Evolutionary conservation across 1,140 invertebrate genomes (phyloP), one percentile per base, ranked within the genome.

Genomic region (Tetragonula clypearis): DNA sequence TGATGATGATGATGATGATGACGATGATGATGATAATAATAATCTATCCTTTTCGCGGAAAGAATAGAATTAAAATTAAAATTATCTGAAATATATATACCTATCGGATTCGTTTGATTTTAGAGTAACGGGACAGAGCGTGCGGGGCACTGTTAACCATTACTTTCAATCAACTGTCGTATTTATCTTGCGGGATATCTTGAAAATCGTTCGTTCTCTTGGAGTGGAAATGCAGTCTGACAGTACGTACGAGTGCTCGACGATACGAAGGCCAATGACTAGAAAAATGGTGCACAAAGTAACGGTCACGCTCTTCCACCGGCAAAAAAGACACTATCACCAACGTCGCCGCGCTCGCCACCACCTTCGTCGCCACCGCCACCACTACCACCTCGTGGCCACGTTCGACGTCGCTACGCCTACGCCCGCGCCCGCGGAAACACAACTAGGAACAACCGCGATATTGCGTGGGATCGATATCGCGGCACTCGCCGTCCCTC

Each of bases 381-480:
- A 49, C 5, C 23, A 56, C 72, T 11, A 26, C 86, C 14, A 65
- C 62, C n/a, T n/a, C n/a, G 74, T 86, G 77, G 30, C 12, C 26
- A 87, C 79, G 78, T 79, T 82, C 71, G 68, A 74, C 82, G 79
- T 88, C 79, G 84, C 65, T 69, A 69, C 79, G 86, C 56, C 58
- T 62, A 78, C 62, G 87, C 81, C 65, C 65, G 65, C 79, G 86
- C 56, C 58, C 68, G 82, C 62, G 87, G 77, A 89, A 89, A 79
- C 76, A 17, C 82, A 88, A 91, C 87, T 87, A 89, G 85, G 82
- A 86, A 88, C 87, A 84, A 75, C 86, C 86, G 87, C 84, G 90
- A 92, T 92, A 92, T 93, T 92, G 89, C 92, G 90, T 92, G 81
- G 91, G 92, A 93, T 93, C 93, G 92, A 93, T 93, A 93, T 92